phyloP scores from a whole-genome alignment of 1,140 invertebrate species.

The Philopotamus ludificatus region DNA sequence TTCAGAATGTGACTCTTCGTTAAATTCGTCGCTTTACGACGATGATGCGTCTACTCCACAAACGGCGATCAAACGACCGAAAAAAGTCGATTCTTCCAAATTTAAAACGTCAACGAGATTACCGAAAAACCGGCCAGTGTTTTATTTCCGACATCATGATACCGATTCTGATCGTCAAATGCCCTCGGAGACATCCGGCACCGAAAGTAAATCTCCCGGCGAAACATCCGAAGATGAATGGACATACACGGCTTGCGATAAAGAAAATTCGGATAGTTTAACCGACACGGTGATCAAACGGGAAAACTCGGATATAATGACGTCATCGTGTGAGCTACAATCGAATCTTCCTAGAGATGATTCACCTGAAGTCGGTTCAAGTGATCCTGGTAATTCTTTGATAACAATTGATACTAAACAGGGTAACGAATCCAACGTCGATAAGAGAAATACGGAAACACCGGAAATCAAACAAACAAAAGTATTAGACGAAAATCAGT shows the following conservation, averaged over 20 bases:
- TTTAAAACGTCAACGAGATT: constrained; percentile 70
- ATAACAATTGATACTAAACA: constrained; percentile 4
- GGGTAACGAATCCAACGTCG: neutral
- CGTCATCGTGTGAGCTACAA: constrained; percentile 53
- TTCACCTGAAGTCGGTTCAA: neutral
- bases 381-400: neutral
- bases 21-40: constrained; percentile 35
- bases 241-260: constrained; percentile 62
- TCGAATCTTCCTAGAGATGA: constrained; percentile 46
- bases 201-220: constrained; percentile 56
- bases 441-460: neutral
- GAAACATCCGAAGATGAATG: constrained; percentile 73
- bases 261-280: constrained; percentile 52
- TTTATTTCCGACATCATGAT: constrained; percentile 81
- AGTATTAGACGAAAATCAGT: constrained; percentile 14
- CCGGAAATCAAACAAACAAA: neutral
- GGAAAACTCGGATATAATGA: constrained; percentile 55
- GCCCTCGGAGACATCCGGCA: constrained; percentile 48
- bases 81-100: constrained; percentile 57
- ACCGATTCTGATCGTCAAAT: constrained; percentile 70
- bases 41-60: constrained; percentile 46
- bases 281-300: too few species aligned
- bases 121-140: constrained; percentile 76
- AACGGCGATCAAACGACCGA: constrained; percentile 52
- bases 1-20: constrained; percentile 25